Conservation (phyloP, 1,140 invertebrate genomes). For the Asobara japonica region DNA sequence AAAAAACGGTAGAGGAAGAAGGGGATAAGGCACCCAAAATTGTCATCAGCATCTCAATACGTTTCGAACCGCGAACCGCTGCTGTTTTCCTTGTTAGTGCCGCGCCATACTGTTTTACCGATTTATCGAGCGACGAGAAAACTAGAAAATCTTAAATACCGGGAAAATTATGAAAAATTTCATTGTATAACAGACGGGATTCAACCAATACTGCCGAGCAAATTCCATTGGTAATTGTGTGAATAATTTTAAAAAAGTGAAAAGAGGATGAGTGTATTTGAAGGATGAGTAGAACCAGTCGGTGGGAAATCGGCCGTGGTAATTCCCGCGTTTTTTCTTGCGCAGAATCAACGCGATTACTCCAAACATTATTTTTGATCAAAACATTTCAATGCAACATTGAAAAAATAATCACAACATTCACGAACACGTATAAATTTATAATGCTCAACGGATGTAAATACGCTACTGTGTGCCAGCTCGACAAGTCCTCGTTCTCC, state of each 20-base stretch:
- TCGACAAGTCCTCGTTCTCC: constrained; percentile 22
- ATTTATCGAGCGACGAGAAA: not conserved
- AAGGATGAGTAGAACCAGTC: not conserved
- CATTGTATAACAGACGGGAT: not conserved
- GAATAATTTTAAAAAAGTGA: not conserved
- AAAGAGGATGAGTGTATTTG: not conserved
- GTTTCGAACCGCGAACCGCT: constrained; percentile 61
- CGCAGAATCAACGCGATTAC: not conserved
- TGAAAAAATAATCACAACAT: not conserved
- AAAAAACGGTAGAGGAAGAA: not conserved
- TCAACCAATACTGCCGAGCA: not conserved
- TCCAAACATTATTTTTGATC: not conserved
- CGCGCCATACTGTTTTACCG: constrained; percentile 56
- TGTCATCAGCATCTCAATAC: constrained; percentile 57
- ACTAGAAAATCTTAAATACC: not conserved
- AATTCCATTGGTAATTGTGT: constrained; percentile 14
- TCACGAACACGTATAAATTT: constrained; percentile 23
- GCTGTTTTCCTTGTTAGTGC: constrained; percentile 62
- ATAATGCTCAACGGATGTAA: constrained; percentile 22
- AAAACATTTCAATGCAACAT: not conserved
- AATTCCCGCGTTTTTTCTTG: constrained; percentile 18
- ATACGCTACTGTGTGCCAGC: constrained; percentile 24
- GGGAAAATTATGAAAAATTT: constrained; percentile 1
- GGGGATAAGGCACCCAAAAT: constrained; percentile 13
- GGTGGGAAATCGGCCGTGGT: not conserved